Conservation (phyloP, 2,888 invertebrate genomes). For the Sacculina carcini region DNA sequence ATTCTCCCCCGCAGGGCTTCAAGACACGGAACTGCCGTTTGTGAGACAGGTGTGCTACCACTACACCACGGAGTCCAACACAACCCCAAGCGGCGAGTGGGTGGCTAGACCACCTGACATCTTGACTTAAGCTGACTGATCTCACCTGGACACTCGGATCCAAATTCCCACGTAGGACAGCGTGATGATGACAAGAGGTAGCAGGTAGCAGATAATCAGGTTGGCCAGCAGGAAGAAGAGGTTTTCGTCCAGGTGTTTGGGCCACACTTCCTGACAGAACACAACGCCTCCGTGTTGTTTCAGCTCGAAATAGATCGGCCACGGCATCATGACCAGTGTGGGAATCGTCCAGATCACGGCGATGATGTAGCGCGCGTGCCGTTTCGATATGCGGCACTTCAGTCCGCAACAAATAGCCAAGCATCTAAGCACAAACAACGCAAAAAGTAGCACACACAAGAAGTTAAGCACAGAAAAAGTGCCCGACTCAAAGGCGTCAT, state of each 20-base stretch:
- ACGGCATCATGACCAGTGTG: constrained; percentile 24
- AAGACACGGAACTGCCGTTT: neutral
- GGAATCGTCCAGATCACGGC: constrained; percentile 25
- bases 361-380: constrained; percentile 21
- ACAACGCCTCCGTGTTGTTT: constrained; percentile 20
- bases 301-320: constrained; percentile 25
- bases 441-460: too few species aligned
- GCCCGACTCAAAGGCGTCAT: too few species aligned
- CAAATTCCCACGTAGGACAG: constrained; percentile 77
- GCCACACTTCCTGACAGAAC: constrained; percentile 35
- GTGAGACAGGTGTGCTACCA: too few species aligned
- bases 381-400: constrained; percentile 22
- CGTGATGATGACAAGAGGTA: constrained; percentile 69
- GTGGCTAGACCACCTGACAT: neutral
- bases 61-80: too few species aligned
- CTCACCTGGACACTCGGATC: constrained; percentile 31
- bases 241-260: constrained; percentile 48
- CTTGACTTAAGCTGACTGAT: neutral
- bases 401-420: constrained; percentile 25
- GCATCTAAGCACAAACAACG: constrained; percentile 14
- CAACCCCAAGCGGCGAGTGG: neutral
- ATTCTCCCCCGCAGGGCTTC: too few species aligned
- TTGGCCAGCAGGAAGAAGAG: constrained; percentile 69
- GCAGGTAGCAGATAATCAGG: constrained; percentile 61
- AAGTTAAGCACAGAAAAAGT: too few species aligned